A percentile compares a stretch with the other conserved stretches of the same genome.
phyloP scores from a whole-genome alignment of 2,113 vertebrate genomes.

The Caretta caretta region DNA sequence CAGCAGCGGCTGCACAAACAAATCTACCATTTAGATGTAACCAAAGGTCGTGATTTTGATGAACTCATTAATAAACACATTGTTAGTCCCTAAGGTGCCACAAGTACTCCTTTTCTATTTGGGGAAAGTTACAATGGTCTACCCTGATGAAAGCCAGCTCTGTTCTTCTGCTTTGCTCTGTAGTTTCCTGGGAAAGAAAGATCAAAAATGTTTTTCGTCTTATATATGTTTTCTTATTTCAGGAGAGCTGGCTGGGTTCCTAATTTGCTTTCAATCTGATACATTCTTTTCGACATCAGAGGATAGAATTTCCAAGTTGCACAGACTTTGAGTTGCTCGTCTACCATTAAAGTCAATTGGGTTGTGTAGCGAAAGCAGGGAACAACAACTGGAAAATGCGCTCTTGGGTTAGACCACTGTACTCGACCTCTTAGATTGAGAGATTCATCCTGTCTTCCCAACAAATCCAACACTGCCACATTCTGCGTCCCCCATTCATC shows the following conservation, averaged over 20 bases:
- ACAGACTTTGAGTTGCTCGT: not conserved
- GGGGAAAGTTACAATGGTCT: not conserved
- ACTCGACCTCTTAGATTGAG: not conserved
- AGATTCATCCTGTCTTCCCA: not conserved
- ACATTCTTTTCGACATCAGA: not conserved
- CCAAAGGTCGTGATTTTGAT: not conserved
- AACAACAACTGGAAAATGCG: constrained; percentile 2
- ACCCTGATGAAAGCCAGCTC: constrained; percentile 33
- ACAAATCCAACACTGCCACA: not conserved
- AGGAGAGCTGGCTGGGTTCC: not conserved
- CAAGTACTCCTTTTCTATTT: not conserved
- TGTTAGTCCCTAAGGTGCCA: too few relatives aligned
- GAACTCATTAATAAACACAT: constrained; percentile 23
- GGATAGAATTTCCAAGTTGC: not conserved
- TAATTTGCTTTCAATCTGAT: not conserved
- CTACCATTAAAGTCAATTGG: not conserved
- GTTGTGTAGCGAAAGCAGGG: not conserved
- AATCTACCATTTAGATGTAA: not conserved
- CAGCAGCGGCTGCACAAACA: constrained; percentile 23
- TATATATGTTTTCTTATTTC: not conserved
- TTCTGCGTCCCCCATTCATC: not conserved
- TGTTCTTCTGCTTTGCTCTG: not conserved
- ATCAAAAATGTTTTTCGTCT: constrained; percentile 21
- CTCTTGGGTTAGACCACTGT: not conserved
- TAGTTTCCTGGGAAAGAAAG: not conserved